These are phyloP conservation scores for Cydia splendana DNA, from an alignment of 1,140 invertebrate genomes.

Conservation along the genomic window DNA sequence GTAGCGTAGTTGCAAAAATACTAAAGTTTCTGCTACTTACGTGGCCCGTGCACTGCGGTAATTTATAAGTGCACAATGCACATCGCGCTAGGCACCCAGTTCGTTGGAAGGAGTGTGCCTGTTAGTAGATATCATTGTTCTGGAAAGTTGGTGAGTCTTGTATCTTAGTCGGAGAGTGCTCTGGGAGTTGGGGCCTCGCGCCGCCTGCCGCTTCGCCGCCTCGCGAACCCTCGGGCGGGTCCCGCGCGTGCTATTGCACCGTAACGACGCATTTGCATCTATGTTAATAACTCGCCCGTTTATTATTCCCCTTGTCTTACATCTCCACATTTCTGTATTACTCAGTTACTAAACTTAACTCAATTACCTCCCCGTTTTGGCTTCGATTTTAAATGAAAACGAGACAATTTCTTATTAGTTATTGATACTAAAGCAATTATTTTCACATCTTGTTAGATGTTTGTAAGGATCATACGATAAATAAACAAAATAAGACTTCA, in stretches of 20 bases:
- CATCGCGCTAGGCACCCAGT: constrained; percentile 13
- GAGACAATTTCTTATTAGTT: not conserved
- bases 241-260: constrained; percentile 50
- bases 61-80: constrained; percentile 23
- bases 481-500: constrained; percentile 7
- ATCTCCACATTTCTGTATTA: constrained; percentile 21
- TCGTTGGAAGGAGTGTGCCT: constrained; percentile 31
- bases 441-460: not conserved
- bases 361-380: not conserved
- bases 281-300: constrained; percentile 49
- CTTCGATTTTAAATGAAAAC: not conserved
- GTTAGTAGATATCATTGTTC: constrained; percentile 35
- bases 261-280: constrained; percentile 53
- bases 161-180: constrained; percentile 33
- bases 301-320: constrained; percentile 49
- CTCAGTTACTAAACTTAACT: constrained; percentile 24
- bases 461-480: constrained; percentile 34
- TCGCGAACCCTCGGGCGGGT: constrained; percentile 33
- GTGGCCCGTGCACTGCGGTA: constrained; percentile 16
- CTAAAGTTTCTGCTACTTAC: not conserved
- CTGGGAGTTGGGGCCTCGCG: constrained; percentile 19
- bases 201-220: constrained; percentile 24
- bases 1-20: constrained; percentile 9
- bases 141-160: constrained; percentile 33
- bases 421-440: not conserved